These are phyloP conservation scores for Antechinus stuartii DNA, from an alignment of 2,113 vertebrate species.

Conservation along the genomic window DNA sequence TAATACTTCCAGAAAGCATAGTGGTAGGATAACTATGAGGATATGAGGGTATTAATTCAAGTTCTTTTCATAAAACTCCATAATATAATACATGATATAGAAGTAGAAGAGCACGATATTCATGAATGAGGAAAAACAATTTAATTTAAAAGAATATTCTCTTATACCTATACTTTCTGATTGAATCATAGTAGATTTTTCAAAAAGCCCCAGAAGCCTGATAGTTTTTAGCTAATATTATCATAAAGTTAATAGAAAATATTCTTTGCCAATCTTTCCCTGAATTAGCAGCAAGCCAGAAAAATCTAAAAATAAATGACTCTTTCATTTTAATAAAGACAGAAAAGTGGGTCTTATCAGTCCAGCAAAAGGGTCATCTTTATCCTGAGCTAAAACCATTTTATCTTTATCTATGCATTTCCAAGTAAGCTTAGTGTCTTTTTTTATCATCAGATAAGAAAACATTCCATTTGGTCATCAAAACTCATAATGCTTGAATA, in stretches of 20 bases:
- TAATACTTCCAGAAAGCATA: not conserved
- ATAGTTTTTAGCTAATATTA: not conserved
- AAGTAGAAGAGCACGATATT: not conserved
- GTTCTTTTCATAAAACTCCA: not conserved
- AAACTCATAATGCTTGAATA: slow-evolving; percentile 39
- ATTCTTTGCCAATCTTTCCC: not conserved
- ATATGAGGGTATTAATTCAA: not conserved
- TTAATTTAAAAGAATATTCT: not conserved
- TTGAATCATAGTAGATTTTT: not conserved
- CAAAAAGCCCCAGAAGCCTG: not conserved
- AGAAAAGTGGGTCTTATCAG: not conserved
- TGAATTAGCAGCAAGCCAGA: not conserved
- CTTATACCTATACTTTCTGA: not conserved
- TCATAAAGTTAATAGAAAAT: not conserved
- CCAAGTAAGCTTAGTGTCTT: slow-evolving; percentile 33
- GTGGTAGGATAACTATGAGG: not conserved
- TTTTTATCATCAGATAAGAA: slow-evolving; percentile 19
- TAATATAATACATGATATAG: not conserved
- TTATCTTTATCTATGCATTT: slow-evolving; percentile 49
- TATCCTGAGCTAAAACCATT: not conserved
- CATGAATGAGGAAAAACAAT: not conserved
- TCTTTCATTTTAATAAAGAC: not conserved
- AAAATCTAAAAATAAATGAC: not conserved
- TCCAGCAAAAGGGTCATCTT: not conserved
- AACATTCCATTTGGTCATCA: slow-evolving; percentile 53